phyloP scores from a whole-genome alignment of 2,888 invertebrate species.

The Phyllotreta striolata region DNA sequence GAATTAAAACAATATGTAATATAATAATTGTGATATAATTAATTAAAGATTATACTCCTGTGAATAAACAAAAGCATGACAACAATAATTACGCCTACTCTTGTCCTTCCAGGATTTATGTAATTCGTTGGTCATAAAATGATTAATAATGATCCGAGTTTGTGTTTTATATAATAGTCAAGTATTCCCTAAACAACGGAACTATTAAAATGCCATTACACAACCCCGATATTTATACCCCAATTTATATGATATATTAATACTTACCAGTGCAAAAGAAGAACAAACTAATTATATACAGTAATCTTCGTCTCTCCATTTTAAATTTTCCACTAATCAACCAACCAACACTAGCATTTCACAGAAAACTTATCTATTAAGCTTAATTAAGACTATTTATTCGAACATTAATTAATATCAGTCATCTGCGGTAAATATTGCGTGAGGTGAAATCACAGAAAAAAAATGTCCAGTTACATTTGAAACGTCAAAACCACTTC shows the following conservation, averaged over 20 bases:
- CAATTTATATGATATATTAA: not conserved
- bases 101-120: too few species aligned
- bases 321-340: constrained; percentile 26
- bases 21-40: too few species aligned
- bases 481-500: too few species aligned
- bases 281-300: constrained; percentile 50
- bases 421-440: not conserved
- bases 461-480: not conserved
- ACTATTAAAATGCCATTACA: not conserved
- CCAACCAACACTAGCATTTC: constrained; percentile 36
- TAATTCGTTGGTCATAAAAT: too few species aligned
- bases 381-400: too few species aligned
- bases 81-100: too few species aligned
- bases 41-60: too few species aligned
- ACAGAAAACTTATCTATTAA: constrained; percentile 20
- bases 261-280: constrained; percentile 51
- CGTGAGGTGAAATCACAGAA: constrained; percentile 17
- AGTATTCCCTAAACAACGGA: not conserved
- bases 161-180: too few species aligned
- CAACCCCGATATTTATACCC: not conserved
- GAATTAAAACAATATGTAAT: too few species aligned
- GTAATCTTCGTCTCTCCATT: constrained; percentile 51
- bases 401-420: too few species aligned
- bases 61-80: too few species aligned
- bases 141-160: too few species aligned